A percentile compares a stretch with the other conserved stretches of the same genome.
Conservation (phyloP, 1,140 invertebrate species). For the Octopus sinensis region DNA sequence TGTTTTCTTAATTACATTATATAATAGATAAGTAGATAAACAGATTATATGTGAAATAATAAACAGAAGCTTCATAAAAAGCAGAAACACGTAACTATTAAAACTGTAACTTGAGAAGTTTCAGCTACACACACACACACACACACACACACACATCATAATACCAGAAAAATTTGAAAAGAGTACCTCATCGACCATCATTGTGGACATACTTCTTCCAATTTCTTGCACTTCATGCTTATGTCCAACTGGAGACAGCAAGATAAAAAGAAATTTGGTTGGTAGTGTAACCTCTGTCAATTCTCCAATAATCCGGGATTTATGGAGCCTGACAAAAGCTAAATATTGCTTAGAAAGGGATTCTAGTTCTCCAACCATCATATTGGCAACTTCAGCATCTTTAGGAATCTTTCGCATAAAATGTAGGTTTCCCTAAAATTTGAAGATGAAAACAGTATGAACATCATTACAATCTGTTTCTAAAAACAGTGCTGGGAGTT, state of each 20-base stretch:
- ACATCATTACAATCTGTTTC: background rate
- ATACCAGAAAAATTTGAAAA: no score
- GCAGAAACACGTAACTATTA: no score
- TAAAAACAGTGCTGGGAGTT: no score
- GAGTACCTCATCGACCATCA: slow-evolving; percentile 81
- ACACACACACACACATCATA: no score
- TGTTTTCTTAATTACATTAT: no score
- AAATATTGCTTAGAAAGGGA: slow-evolving; percentile 83
- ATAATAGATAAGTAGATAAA: no score
- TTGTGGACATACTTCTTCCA: slow-evolving; percentile 86
- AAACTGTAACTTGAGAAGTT: no score
- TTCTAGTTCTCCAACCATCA: slow-evolving; percentile 95
- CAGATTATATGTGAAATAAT: no score
- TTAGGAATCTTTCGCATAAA: slow-evolving; percentile 78
- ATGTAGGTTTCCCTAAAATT: slow-evolving; percentile 41
- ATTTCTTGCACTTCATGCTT: slow-evolving; percentile 85
- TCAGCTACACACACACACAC: no score
- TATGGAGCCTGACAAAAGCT: slow-evolving; percentile 87
- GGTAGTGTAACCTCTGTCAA: slow-evolving; percentile 88
- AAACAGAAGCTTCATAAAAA: no score
- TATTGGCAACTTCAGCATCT: slow-evolving; percentile 93
- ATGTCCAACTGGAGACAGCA: slow-evolving; percentile 81
- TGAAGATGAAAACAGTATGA: background rate
- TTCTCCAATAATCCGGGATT: slow-evolving; percentile 87
- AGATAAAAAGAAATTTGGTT: slow-evolving; percentile 89